Conservation (phyloP, 2,888 invertebrate genomes). For the Herminia tarsipennalis region DNA sequence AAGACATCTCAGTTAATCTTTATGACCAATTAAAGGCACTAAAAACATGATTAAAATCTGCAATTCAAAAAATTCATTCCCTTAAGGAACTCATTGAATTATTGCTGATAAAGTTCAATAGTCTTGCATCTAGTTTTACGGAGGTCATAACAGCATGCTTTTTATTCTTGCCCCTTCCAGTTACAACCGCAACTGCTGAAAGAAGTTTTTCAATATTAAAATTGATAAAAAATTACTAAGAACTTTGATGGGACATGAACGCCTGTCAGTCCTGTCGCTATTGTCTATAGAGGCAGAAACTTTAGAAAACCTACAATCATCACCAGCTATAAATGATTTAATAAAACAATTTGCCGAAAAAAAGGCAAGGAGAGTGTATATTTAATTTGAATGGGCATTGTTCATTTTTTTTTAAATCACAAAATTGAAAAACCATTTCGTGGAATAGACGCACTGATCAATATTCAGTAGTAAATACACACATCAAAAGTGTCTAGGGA, state of each 20-base stretch:
- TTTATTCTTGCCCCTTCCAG: slow-evolving; percentile 33
- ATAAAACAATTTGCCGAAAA: slow-evolving; percentile 27
- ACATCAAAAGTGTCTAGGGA: no score
- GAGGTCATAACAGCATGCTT: slow-evolving; percentile 25
- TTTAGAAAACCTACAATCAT: slow-evolving; percentile 17
- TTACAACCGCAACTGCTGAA: slow-evolving; percentile 18
- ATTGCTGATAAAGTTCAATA: slow-evolving; percentile 22
- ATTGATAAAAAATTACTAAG: no score
- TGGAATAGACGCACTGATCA: no score
- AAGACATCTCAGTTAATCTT: slow-evolving; percentile 38
- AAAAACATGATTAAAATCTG: slow-evolving; percentile 33
- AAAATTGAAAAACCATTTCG: no score
- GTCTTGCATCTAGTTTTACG: slow-evolving; percentile 16
- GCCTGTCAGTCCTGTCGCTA: slow-evolving; percentile 11
- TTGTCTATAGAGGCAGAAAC: no score
- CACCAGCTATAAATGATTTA: slow-evolving; percentile 18
- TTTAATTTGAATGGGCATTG: no score
- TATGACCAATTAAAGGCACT: slow-evolving; percentile 27
- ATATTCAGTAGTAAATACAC: no score
- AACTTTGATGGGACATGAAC: not conserved
- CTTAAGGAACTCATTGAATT: slow-evolving; percentile 43
- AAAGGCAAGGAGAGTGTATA: slow-evolving; percentile 21
- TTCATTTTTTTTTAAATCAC: no score
- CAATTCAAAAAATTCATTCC: slow-evolving; percentile 39
- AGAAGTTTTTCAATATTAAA: not conserved